Base-by-base conservation (phyloP, 2,888 invertebrate genomes). In the Diarsia mendica region DNA sequence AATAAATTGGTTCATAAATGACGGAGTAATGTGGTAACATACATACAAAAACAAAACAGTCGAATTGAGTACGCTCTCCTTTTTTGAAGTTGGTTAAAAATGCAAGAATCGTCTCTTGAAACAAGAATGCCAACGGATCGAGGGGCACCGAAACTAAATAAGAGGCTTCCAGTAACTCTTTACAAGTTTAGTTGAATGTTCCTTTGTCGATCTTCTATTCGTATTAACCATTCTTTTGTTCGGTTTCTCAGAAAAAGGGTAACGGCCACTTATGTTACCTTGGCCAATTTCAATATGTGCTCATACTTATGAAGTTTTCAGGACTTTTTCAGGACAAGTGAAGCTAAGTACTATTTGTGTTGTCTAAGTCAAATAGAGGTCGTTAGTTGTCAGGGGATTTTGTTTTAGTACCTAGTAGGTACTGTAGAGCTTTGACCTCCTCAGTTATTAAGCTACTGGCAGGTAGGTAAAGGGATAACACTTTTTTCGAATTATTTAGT, bases 221-320 rank as follows among this genome's bases (percentile, higher is more conserved):
- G 72, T 79, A 82, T 80, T 67, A 75, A 81, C 64, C 53, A 71
- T 75, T 65, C 61, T 74, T 79, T 85, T 79, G 83, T 84, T 77
- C 55, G 79, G 73, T 80, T 79, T 84, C 74, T 77, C 76, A 75
- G 72, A 77, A 70, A 80, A 85, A 78, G 77, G 81, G 70, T 84
- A 67, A 84, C 58, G 64, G 33, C 61, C 72, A 79, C 76, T 83
- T 75, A 74, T 55, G 65, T 67, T 67, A 85, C 85, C 74, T 86
- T 88, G 72, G 79, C 66, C 80, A 80, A 85, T 83, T 85, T 86
- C 85, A 75, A 80, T 85, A 80, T 72, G 65, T 74, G 72, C 51
- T 74, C 60, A 72, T 81, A 61, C 69, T 74, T 66, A 20, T 46
- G 66, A 84, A 78, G 75, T 77, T 85, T 72, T 20, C 11, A n/a